Evolutionary conservation across 2,113 vertebrate genomes (phyloP).

Genomic region (Lucifuga dentata): DNA sequence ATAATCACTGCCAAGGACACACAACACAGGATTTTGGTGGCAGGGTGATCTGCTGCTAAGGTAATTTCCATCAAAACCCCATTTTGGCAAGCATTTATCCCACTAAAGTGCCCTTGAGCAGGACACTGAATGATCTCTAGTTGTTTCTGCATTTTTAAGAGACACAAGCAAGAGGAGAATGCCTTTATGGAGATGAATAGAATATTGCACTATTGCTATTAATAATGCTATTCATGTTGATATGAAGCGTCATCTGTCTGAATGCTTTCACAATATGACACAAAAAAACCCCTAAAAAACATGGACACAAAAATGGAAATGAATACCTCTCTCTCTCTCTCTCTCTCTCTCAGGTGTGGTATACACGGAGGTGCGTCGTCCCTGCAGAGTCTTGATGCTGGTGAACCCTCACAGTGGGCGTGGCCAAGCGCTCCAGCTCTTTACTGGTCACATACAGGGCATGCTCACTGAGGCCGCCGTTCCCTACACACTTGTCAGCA

Average conservation of each 20-base stretch:
- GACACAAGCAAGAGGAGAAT: constrained; percentile 38
- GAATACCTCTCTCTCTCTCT: constrained; percentile 14
- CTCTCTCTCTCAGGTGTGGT: constrained; percentile 46
- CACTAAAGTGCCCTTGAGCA: constrained; percentile 4
- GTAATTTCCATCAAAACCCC: no score
- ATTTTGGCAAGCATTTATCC: not conserved
- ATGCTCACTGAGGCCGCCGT: constrained; percentile 86
- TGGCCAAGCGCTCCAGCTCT: constrained; percentile 86
- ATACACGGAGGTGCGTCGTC: constrained; percentile 64
- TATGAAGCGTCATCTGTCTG: constrained; percentile 22
- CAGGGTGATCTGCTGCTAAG: no score
- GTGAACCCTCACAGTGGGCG: constrained; percentile 89
- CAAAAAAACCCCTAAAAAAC: no score
- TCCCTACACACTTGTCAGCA: constrained; percentile 84
- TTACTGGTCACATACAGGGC: constrained; percentile 82
- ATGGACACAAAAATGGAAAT: no score
- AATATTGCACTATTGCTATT: constrained; percentile 34
- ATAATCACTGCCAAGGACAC: no score
- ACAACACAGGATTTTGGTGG: not conserved
- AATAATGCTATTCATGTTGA: no score
- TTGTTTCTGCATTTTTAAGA: not conserved
- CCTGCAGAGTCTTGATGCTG: constrained; percentile 85
- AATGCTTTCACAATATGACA: constrained; percentile 24
- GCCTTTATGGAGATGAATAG: constrained; percentile 2
- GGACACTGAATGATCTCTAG: not conserved